Evolutionary conservation across 1,140 invertebrate species (phyloP).

Genomic region (Achatina immaculata): DNA sequence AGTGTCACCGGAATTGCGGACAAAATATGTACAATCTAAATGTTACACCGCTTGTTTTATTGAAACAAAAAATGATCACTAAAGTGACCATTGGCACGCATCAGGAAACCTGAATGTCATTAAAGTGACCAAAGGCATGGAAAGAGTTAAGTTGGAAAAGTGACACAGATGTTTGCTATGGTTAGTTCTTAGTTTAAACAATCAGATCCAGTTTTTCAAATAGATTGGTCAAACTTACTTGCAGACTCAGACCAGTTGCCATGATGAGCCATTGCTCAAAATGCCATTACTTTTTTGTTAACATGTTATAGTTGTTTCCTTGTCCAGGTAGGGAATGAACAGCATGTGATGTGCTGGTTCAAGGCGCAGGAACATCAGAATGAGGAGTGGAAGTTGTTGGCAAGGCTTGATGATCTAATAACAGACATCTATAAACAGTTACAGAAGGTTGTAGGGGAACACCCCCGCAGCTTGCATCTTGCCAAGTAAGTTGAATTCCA

Average conservation of each 20-base stretch:
- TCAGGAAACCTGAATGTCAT: too few species aligned
- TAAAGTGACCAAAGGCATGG: too few species aligned
- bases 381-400: constrained; percentile 17
- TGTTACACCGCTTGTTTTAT: too few species aligned
- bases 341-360: constrained; percentile 26
- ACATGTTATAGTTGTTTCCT: not conserved
- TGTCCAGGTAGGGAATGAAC: constrained; percentile 19
- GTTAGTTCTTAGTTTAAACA: too few species aligned
- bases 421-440: constrained; percentile 15
- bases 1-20: too few species aligned
- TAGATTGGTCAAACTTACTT: not conserved
- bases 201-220: too few species aligned
- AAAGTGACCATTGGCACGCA: too few species aligned
- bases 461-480: not conserved
- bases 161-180: too few species aligned
- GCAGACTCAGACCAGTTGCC: not conserved
- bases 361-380: constrained; percentile 24
- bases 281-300: not conserved
- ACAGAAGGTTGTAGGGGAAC: not conserved
- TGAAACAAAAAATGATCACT: too few species aligned
- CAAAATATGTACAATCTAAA: too few species aligned
- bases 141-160: too few species aligned
- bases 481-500: constrained; percentile 27
- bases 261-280: not conserved
- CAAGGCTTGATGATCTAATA: constrained; percentile 15